Conservation (phyloP, 1,140 invertebrate species). For the Vanessa tameamea region DNA sequence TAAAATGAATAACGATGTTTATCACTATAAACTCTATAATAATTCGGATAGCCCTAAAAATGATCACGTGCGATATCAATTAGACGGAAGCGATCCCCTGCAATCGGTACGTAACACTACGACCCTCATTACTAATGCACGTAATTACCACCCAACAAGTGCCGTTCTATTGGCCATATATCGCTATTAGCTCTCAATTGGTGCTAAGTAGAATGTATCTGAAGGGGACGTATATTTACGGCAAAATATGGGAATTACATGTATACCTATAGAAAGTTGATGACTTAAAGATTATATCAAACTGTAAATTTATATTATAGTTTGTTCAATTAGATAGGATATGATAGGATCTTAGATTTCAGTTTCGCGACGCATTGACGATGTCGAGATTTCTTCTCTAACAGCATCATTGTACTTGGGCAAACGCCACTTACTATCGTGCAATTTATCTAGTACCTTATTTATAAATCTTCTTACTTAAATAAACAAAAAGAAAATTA, state of each 20-base stretch:
- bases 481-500: no score
- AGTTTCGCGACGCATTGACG: no score
- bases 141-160: conserved; percentile 72
- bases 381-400: no score
- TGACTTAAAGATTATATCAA: conserved; percentile 31
- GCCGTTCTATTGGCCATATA: conserved; percentile 63
- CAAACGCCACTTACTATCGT: no score
- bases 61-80: conserved; percentile 59
- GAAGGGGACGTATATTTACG: conserved; percentile 21
- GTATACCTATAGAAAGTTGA: background rate
- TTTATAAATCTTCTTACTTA: no score
- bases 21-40: background rate
- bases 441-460: no score
- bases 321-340: no score
- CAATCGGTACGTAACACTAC: conserved; percentile 37
- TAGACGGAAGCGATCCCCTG: conserved; percentile 34
- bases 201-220: conserved; percentile 10
- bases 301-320: no score
- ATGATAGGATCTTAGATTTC: no score
- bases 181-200: conserved; percentile 59
- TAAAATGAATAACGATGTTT: no score
- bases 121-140: conserved; percentile 72
- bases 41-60: conserved; percentile 26
- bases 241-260: conserved; percentile 52
- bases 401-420: no score